Conservation (phyloP, 2,113 vertebrate genomes). For the Semnornis frantzii region DNA sequence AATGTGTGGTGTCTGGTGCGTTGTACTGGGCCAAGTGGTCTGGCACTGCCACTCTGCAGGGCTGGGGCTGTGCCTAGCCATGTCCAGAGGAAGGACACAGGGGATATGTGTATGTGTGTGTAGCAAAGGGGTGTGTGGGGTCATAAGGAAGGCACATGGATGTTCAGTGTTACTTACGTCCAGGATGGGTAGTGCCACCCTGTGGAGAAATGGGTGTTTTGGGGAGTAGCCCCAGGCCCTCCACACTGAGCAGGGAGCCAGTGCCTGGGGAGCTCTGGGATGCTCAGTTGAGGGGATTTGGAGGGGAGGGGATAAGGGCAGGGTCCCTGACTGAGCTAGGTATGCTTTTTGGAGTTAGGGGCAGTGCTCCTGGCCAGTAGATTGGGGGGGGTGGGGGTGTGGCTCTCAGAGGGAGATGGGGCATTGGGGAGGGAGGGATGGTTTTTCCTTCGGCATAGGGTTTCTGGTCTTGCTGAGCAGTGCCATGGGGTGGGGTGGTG, state of each 20-base stretch:
- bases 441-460: background rate
- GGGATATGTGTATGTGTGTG: background rate
- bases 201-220: background rate
- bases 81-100: background rate
- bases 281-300: constrained; percentile 35
- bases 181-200: background rate
- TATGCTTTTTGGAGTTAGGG: background rate
- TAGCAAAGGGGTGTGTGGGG: background rate
- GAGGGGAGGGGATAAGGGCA: constrained; percentile 17
- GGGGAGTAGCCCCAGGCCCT: background rate
- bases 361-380: background rate
- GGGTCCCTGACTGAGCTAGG: background rate
- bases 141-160: background rate
- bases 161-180: background rate
- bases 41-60: background rate
- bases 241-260: background rate
- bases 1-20: background rate
- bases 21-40: background rate
- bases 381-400: background rate
- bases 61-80: background rate
- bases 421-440: background rate
- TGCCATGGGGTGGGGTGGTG: background rate
- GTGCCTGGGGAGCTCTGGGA: background rate
- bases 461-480: constrained; percentile 33
- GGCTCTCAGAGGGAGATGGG: constrained; percentile 46